Evolutionary conservation across 1,140 invertebrate species (phyloP).

Genomic region (Drosophila nebulosa): DNA sequence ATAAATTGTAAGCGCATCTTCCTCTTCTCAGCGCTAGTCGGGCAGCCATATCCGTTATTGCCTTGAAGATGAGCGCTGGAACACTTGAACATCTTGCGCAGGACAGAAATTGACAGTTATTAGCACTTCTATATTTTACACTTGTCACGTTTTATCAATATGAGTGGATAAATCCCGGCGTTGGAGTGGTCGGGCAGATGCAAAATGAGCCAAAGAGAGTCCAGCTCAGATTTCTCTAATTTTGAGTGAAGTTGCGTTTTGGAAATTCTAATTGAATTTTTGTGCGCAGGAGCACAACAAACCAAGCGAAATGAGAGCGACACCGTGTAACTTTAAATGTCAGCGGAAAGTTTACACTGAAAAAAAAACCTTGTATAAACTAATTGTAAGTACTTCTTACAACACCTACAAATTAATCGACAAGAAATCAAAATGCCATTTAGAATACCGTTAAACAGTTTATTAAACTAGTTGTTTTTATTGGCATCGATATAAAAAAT

Average conservation of each 20-base stretch:
- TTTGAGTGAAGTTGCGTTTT: conserved; percentile 44
- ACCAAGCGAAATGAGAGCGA: conserved; percentile 2
- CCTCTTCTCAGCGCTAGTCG: background rate
- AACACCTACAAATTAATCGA: too few relatives aligned
- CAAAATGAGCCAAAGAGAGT: conserved; percentile 25
- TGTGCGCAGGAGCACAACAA: conserved; percentile 59
- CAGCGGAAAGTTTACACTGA: conserved; percentile 45
- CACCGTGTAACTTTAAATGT: conserved; percentile 14
- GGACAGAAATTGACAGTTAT: conserved; percentile 46
- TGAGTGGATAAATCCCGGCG: background rate
- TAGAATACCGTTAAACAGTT: too few relatives aligned
- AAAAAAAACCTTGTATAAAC: background rate
- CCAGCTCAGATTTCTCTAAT: background rate
- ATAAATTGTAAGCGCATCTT: background rate
- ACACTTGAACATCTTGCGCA: conserved; percentile 27
- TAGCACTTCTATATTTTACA: conserved; percentile 17
- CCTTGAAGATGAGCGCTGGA: background rate
- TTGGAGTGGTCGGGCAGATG: background rate
- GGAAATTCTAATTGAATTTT: conserved; percentile 57
- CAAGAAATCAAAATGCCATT: too few relatives aligned
- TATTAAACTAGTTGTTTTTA: too few relatives aligned
- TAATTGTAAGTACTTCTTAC: too few relatives aligned
- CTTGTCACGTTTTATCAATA: conserved; percentile 41
- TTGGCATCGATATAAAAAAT: too few relatives aligned
- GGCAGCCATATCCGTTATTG: background rate